These are phyloP conservation scores for Rhodophaea formosa DNA, from an alignment of 2,888 invertebrate species.

Conservation along the genomic window DNA sequence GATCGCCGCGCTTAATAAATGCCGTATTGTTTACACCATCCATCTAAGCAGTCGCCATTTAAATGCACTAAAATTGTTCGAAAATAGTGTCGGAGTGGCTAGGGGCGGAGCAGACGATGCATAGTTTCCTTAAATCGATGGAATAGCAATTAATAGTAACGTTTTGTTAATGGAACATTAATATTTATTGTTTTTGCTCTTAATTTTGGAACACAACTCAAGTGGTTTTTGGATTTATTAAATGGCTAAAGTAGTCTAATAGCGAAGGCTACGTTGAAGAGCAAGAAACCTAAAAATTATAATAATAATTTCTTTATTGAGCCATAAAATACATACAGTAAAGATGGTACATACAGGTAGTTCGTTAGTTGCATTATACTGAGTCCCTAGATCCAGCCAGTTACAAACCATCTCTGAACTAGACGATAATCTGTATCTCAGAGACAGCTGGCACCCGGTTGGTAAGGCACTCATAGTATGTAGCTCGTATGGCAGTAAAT, in stretches of 20 bases:
- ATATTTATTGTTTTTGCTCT: constrained; percentile 36
- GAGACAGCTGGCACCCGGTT: too few species aligned
- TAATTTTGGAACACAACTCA: constrained; percentile 31
- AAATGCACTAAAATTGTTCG: constrained; percentile 49
- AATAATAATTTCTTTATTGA: too few species aligned
- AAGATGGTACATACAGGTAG: too few species aligned
- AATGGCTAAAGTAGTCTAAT: background rate
- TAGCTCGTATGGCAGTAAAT: too few species aligned
- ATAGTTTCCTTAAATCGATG: constrained; percentile 52
- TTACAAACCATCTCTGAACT: too few species aligned
- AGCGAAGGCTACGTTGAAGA: too few species aligned
- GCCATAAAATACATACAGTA: too few species aligned
- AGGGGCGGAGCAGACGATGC: constrained; percentile 43
- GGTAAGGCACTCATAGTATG: too few species aligned
- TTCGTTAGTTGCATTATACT: too few species aligned
- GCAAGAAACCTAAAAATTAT: too few species aligned
- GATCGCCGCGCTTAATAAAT: constrained; percentile 63
- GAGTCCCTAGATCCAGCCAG: too few species aligned
- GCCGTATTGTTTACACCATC: constrained; percentile 58
- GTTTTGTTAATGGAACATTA: constrained; percentile 25
- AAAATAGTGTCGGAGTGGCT: constrained; percentile 52
- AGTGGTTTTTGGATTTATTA: background rate
- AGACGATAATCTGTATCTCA: too few species aligned
- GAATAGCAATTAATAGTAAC: constrained; percentile 18
- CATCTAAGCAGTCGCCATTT: constrained; percentile 46